Conservation (phyloP, 2,888 invertebrate species). For the Pseudanteris insignis region DNA sequence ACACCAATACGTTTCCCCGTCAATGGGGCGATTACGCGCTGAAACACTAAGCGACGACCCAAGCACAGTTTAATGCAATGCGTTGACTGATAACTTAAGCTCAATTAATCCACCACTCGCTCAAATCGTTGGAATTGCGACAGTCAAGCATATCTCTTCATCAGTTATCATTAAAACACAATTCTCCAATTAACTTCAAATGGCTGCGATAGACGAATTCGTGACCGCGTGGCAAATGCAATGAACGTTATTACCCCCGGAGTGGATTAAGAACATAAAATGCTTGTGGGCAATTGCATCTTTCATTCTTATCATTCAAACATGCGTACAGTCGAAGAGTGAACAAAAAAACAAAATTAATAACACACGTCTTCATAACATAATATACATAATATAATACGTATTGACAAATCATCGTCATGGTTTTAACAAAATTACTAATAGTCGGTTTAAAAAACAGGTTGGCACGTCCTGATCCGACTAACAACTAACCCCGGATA, state of each 20-base stretch:
- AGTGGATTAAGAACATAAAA: slow-evolving; percentile 28
- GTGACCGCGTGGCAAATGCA: slow-evolving; percentile 13
- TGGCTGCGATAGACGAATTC: slow-evolving; percentile 8
- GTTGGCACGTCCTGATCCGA: slow-evolving; percentile 61
- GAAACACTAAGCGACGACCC: slow-evolving; percentile 40
- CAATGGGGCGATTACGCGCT: slow-evolving; percentile 53
- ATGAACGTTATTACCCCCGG: no score
- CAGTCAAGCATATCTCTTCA: slow-evolving; percentile 34
- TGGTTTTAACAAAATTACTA: slow-evolving; percentile 49
- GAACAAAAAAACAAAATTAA: no score
- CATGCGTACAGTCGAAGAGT: slow-evolving; percentile 28
- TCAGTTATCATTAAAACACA: slow-evolving; percentile 29
- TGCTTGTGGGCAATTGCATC: slow-evolving; percentile 20
- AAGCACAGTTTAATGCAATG: slow-evolving; percentile 42
- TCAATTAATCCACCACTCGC: slow-evolving; percentile 33
- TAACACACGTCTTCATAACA: no score
- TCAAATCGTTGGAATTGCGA: slow-evolving; percentile 36
- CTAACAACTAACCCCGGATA: slow-evolving; percentile 62
- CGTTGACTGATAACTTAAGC: slow-evolving; percentile 43
- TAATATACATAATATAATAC: no score
- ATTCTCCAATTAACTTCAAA: slow-evolving; percentile 30
- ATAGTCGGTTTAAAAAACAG: slow-evolving; percentile 58
- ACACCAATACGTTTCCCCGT: slow-evolving; percentile 60
- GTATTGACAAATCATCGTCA: no score
- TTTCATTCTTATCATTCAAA: slow-evolving; percentile 29